phyloP scores from a whole-genome alignment of 2,113 vertebrate species.

The Gobius niger region DNA sequence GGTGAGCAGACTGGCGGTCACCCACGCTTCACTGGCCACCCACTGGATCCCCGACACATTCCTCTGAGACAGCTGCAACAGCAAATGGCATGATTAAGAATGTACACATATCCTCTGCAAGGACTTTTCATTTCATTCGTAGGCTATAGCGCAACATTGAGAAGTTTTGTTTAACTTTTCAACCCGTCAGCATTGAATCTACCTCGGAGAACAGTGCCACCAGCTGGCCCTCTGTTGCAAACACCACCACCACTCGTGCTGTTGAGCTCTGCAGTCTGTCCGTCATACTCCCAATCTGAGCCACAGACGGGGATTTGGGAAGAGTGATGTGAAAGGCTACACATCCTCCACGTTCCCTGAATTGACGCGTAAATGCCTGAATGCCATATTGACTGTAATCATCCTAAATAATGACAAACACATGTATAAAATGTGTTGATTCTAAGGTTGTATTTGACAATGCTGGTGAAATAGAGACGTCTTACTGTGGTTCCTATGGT shows the following conservation, averaged over 20 bases:
- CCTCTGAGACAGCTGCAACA: constrained; percentile 47
- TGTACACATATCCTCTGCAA: too few relatives aligned
- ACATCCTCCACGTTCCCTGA: constrained; percentile 66
- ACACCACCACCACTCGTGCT: constrained; percentile 71
- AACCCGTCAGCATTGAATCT: neutral
- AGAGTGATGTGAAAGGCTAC: constrained; percentile 67
- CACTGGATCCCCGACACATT: constrained; percentile 75
- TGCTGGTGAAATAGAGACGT: neutral
- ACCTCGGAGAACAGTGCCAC: constrained; percentile 66
- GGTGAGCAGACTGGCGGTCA: constrained; percentile 67
- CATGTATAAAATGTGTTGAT: neutral
- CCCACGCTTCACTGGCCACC: constrained; percentile 75
- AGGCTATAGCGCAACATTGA: too few relatives aligned
- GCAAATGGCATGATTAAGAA: neutral
- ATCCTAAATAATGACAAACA: constrained; percentile 49
- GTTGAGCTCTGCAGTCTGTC: constrained; percentile 64
- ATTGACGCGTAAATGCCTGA: constrained; percentile 70
- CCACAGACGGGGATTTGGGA: constrained; percentile 55
- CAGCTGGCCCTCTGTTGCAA: constrained; percentile 73
- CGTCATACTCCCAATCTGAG: constrained; percentile 56
- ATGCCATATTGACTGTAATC: constrained; percentile 79
- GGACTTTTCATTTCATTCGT: too few relatives aligned
- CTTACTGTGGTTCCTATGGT: constrained; percentile 70
- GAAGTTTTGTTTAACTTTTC: neutral
- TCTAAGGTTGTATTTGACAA: neutral